Base-by-base conservation (phyloP, 2,888 invertebrate species). In the Drosophila subsilvestris region DNA sequence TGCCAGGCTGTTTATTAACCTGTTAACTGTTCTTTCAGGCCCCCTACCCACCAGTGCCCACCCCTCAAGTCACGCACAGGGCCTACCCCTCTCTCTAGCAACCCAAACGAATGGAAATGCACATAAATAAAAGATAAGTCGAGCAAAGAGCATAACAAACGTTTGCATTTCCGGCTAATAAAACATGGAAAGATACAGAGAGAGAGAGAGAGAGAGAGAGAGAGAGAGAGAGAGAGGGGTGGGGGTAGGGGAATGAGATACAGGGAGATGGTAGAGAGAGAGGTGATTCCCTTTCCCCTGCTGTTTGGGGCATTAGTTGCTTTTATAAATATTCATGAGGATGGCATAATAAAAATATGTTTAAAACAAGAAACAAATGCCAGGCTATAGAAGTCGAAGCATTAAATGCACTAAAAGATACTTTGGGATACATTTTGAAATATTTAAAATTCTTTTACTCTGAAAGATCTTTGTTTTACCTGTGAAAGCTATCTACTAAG, bases 161-260 rank as follows among this genome's bases (percentile, higher is more conserved):
- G 86, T 83, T 83, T 89, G 83, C 89, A 83, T 83, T 83, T 83
- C 83, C 83, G 88, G 86, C 73, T 89, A 83, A 83, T 81, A 81
- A 78, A 75, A 63, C 67, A 49, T 9, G 14, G 37, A 5, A 37
- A 37, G 57, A 12, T n/a, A n/a, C n/a, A n/a, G 1, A 3, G 18
- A 49, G 22, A 2, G n/a, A n/a, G 48, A 7, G 44, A 71, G 84
- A 69, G 81, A 78, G 69, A 63, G 68, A 63, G 27, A 42, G 58
- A 60, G 3, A 73, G 80, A 69, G 81, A 78, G 69, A 63, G 68
- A 63, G 27, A 42, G 58, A 60, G 3, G 71, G 80, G n/a, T n/a
- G n/a, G n/a, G n/a, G n/a, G n/a, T n/a, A n/a, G 71, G 81, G 48
- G 56, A 67, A 63, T 5, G 85, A 56, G 66, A 70, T 67, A 57